These are phyloP conservation scores for Cacajao melanocephalus DNA, from an alignment of 2,797 vertebrate species.

Conservation along the genomic window DNA sequence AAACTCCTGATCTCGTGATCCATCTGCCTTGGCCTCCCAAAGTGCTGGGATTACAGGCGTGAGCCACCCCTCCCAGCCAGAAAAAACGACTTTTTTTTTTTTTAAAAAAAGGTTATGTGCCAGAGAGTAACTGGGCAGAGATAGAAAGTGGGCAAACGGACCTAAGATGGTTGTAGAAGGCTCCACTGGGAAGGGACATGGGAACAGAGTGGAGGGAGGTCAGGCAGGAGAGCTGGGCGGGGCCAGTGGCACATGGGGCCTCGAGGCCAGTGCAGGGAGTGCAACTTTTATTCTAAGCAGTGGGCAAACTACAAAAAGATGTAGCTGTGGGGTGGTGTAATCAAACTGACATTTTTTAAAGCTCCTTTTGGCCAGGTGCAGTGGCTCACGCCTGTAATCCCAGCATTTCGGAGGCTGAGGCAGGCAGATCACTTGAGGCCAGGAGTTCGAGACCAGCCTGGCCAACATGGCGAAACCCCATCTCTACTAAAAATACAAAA, in stretches of 20 bases:
- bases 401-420: not conserved
- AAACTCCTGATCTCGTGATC: not conserved
- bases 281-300: not conserved
- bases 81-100: not conserved
- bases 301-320: not conserved
- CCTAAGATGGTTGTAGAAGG: not conserved
- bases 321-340: not conserved
- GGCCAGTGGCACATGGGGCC: accelerated
- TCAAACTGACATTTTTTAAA: not conserved
- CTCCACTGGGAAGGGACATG: not conserved
- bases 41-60: not conserved
- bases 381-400: not conserved
- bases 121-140: not conserved
- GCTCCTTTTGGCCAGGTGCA: not conserved
- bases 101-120: not conserved
- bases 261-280: accelerated
- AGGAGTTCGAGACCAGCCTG: not conserved
- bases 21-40: not conserved
- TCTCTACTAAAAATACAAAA: not conserved
- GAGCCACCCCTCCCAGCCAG: not conserved
- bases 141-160: not conserved
- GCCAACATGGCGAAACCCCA: not conserved
- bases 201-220: not conserved
- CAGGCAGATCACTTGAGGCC: not conserved
- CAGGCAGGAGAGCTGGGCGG: accelerated